These are phyloP conservation scores for Ceratina australensis DNA, from an alignment of 1,140 invertebrate genomes.

Conservation along the genomic window DNA sequence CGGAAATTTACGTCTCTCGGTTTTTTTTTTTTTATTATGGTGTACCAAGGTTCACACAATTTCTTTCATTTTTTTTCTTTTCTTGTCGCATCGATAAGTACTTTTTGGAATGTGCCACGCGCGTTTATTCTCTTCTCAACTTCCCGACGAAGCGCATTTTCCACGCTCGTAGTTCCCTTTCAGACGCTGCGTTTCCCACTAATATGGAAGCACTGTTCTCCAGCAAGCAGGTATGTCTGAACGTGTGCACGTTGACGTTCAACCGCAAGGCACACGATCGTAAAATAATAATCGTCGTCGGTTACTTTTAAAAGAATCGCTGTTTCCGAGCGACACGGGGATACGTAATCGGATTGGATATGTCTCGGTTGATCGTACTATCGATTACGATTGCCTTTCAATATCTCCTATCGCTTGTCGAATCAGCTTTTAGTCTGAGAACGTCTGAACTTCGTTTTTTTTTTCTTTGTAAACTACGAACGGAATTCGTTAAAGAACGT, in stretches of 20 bases:
- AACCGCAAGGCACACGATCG: conserved; percentile 44
- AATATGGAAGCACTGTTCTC: conserved; percentile 58
- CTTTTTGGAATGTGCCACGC: conserved; percentile 48
- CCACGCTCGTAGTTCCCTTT: conserved; percentile 4
- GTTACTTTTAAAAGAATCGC: conserved; percentile 40
- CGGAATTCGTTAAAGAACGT: conserved; percentile 23
- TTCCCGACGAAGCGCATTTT: conserved; percentile 1
- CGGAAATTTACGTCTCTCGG: conserved; percentile 66
- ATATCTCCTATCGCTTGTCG: not conserved
- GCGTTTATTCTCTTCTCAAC: conserved; percentile 4
- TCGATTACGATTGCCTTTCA: conserved; percentile 28
- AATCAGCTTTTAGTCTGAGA: not conserved
- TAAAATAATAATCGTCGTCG: conserved; percentile 45
- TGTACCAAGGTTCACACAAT: conserved; percentile 1
- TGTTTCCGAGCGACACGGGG: conserved; percentile 5
- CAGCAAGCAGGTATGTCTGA: conserved; percentile 44
- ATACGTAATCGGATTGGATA: conserved; percentile 55
- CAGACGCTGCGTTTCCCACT: conserved; percentile 41
- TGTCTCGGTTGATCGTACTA: conserved; percentile 59
- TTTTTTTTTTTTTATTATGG: conserved; percentile 3
- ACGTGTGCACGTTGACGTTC: conserved; percentile 7
- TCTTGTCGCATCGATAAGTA: conserved; percentile 49
- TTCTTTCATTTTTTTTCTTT: conserved; percentile 8
- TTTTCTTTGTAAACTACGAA: not conserved
- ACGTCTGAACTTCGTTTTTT: not conserved